Base-by-base conservation (phyloP, 2,797 vertebrate genomes). In the Malacoctenus gilli region DNA sequence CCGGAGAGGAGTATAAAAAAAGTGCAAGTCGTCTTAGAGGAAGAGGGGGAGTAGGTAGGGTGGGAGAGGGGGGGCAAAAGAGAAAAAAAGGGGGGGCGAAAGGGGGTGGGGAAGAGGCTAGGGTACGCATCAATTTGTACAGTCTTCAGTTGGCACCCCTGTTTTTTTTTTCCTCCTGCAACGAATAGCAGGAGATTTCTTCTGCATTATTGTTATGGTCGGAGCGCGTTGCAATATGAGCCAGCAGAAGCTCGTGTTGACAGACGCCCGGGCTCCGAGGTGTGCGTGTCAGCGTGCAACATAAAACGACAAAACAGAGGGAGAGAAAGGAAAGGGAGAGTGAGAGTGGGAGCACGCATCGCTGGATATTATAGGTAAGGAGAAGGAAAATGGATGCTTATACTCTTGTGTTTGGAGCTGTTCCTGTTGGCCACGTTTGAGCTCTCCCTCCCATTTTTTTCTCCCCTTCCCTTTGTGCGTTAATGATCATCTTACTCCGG, bases 51-150 rank as follows among this genome's bases (percentile, higher is more conserved):
- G 80, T 70, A 77, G 67, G 70, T 66, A 75, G 77, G 67, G 67
- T 59, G 47, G 72, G 68, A 83, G 38, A 8, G 80, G 66, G 64
- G 52, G 53, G 38, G n/a, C 52, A 47, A 57, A 56, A 58, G 59
- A 47, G 35, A 50, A 57, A 72, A 60, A 50, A 56, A 72, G 58
- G 72, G 80, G 86, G 75, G 66, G 60, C 72, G 11, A 90, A 85
- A 84, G 85, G 87, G 84, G 83, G 83, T 77, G 86, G 82, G 85
- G 82, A 82, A 86, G 83, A 87, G 86, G 82, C 84, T 82, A 89
- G 84, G 84, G 88, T 87, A 91, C 90, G 90, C 90, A 91, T 92
- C 91, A 91, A 91, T 92, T 91, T 92, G 89, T 91, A 89, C 88
- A 92, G 91, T 91, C 86, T 87, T 89, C 88, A 85, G 75, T 90